Percentiles rank a stretch among this genome's conserved stretches.
These are phyloP conservation scores for Coregonus ussuriensis DNA, from an alignment of 2,797 vertebrate genomes.

Conservation along the genomic window DNA sequence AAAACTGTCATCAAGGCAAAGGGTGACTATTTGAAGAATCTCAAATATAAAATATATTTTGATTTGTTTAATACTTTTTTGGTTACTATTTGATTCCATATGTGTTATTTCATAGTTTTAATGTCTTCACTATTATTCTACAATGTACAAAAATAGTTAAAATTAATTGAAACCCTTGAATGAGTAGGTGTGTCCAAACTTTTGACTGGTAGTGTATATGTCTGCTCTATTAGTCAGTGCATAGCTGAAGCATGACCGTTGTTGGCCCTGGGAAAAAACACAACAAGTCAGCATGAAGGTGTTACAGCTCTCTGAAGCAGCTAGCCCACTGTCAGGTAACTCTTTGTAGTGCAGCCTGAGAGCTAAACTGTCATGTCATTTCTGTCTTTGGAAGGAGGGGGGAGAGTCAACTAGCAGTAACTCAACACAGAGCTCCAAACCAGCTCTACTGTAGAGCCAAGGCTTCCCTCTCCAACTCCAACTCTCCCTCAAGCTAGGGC, in stretches of 20 bases:
- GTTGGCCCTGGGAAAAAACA: conserved; percentile 34
- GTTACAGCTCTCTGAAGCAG: conserved; percentile 27
- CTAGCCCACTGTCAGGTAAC: conserved; percentile 44
- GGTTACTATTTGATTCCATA: too few relatives aligned
- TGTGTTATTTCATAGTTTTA: too few relatives aligned
- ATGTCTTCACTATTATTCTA: too few relatives aligned
- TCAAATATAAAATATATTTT: too few relatives aligned
- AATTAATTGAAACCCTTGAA: too few relatives aligned
- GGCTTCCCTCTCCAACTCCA: conserved; percentile 45
- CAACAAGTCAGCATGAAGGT: conserved; percentile 47
- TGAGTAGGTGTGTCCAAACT: too few relatives aligned
- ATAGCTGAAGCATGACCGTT: conserved; percentile 17
- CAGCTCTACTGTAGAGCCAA: conserved; percentile 38
- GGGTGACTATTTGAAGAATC: too few relatives aligned
- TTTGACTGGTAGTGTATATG: background rate
- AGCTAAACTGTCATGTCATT: conserved; percentile 63
- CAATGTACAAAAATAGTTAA: too few relatives aligned
- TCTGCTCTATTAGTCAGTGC: background rate
- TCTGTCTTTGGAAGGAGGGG: conserved; percentile 47
- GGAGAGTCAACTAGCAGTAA: conserved; percentile 59
- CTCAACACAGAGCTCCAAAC: conserved; percentile 58
- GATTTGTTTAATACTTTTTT: too few relatives aligned
- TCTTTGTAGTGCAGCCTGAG: conserved; percentile 57
- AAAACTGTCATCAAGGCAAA: too few relatives aligned
- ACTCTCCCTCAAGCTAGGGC: conserved; percentile 60